Conservation (phyloP, 1,140 invertebrate genomes). For the Andricus grossulariae region DNA sequence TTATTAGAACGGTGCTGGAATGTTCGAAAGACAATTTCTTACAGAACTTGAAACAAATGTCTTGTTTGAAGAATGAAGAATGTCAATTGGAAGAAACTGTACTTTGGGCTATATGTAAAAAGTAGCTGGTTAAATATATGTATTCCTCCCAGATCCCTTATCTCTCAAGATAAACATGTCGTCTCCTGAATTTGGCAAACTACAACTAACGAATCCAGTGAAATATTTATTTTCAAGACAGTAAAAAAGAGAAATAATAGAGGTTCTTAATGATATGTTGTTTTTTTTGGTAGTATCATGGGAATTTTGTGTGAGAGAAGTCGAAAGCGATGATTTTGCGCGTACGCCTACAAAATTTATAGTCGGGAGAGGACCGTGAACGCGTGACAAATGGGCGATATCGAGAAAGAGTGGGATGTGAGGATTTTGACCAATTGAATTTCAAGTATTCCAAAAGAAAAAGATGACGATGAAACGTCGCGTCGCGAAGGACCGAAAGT, state of each 20-base stretch:
- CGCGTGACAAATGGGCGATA: background rate
- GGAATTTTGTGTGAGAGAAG: background rate
- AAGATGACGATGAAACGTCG: slow-evolving; percentile 44
- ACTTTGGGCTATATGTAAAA: background rate
- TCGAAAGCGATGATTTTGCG: slow-evolving; percentile 19
- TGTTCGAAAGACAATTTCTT: slow-evolving; percentile 1
- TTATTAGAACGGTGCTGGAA: slow-evolving; percentile 13
- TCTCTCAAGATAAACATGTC: slow-evolving; percentile 8
- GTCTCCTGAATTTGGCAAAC: background rate
- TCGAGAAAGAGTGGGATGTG: slow-evolving; percentile 10
- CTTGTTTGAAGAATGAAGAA: slow-evolving; percentile 27
- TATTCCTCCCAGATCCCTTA: background rate
- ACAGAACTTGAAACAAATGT: background rate
- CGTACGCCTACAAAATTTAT: slow-evolving; percentile 6
- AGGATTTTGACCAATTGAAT: slow-evolving; percentile 50
- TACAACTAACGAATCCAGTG: background rate
- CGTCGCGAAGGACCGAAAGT: slow-evolving; percentile 34
- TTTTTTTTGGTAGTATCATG: background rate
- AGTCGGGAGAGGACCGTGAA: background rate
- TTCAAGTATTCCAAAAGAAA: slow-evolving; percentile 49
- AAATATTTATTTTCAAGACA: background rate
- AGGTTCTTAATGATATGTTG: background rate
- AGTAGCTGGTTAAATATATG: slow-evolving; percentile 2
- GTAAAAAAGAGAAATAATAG: background rate
- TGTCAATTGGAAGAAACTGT: background rate